These are phyloP conservation scores for Zootoca vivipara DNA, from an alignment of 2,113 vertebrate genomes.

Conservation along the genomic window DNA sequence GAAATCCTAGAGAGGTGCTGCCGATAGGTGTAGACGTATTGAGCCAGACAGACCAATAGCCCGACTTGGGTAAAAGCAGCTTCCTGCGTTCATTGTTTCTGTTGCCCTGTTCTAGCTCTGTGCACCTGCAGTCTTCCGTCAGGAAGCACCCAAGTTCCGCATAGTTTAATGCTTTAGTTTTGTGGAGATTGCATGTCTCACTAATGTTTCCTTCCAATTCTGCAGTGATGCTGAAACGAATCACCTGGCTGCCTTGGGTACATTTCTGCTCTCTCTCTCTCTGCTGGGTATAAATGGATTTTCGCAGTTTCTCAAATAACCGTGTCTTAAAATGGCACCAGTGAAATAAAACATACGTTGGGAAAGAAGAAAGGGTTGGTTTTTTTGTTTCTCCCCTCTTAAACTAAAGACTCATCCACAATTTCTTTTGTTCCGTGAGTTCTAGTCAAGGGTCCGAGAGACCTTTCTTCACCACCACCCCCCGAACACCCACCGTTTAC, in stretches of 20 bases:
- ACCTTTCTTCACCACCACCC: no score
- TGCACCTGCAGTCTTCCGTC: background rate
- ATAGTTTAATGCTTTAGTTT: background rate
- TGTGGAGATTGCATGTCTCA: background rate
- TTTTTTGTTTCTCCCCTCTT: background rate
- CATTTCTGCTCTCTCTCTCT: background rate
- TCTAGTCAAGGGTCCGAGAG: no score
- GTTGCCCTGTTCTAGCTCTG: background rate
- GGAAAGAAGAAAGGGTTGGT: background rate
- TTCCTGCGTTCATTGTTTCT: background rate
- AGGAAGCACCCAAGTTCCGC: background rate
- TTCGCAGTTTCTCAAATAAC: conserved; percentile 12
- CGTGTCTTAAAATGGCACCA: conserved; percentile 1
- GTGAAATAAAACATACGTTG: conserved; percentile 18
- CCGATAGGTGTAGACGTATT: background rate
- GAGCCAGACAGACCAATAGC: background rate
- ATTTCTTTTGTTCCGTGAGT: no score
- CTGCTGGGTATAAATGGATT: background rate
- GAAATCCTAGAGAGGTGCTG: background rate
- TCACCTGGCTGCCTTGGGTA: background rate
- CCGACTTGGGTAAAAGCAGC: background rate
- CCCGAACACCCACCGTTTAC: no score
- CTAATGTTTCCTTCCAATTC: background rate
- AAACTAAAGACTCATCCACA: background rate
- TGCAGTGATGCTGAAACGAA: background rate